phyloP scores from a whole-genome alignment of 1,140 invertebrate species.

The Carposina sasakii region DNA sequence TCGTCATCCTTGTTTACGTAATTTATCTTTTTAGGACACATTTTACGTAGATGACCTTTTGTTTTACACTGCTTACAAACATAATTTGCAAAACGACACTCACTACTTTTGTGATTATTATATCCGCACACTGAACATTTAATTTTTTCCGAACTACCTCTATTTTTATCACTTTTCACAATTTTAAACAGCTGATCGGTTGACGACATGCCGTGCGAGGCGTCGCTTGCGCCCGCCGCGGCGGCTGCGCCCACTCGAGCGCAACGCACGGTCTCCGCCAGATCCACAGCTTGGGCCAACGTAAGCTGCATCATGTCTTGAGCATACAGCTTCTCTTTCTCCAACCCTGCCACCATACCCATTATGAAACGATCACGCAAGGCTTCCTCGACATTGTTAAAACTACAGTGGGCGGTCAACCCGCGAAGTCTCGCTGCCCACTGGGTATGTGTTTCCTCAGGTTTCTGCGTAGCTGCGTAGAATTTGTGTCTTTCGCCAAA shows the following conservation, averaged over 20 bases:
- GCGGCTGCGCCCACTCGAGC: not conserved
- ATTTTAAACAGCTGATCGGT: slow-evolving; percentile 2
- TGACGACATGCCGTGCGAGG: not conserved
- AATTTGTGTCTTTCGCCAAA: no score
- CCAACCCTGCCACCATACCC: not conserved
- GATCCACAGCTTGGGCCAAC: not conserved
- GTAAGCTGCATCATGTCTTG: not conserved
- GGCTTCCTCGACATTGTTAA: not conserved
- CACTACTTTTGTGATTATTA: not conserved
- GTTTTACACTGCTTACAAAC: not conserved
- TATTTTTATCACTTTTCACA: not conserved
- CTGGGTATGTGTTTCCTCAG: not conserved
- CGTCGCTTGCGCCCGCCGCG: no score
- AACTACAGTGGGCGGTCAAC: not conserved
- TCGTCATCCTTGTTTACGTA: not conserved
- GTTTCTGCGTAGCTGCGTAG: no score
- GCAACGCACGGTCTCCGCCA: not conserved
- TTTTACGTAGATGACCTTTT: not conserved
- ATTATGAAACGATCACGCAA: not conserved
- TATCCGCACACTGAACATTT: not conserved
- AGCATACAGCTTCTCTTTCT: not conserved
- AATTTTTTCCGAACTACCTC: not conserved
- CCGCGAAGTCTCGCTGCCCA: slow-evolving; percentile 1
- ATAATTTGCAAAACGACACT: not conserved
- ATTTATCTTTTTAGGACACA: not conserved